Evolutionary conservation across 2,113 vertebrate species (phyloP).

Genomic region (Stigmatopora nigra): DNA sequence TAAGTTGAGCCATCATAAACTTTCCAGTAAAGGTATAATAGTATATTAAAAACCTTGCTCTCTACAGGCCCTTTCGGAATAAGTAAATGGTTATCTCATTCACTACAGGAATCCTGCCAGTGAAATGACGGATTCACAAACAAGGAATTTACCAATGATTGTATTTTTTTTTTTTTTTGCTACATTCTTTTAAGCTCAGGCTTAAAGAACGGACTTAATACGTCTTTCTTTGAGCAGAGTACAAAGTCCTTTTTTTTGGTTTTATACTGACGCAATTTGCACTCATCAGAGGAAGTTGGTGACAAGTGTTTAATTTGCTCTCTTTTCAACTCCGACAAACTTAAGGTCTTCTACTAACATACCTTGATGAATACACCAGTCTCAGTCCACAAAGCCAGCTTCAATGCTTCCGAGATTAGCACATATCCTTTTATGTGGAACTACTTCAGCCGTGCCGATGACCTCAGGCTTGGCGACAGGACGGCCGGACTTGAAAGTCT

Average conservation of each 20-base stretch:
- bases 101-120: background rate
- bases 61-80: too few species aligned
- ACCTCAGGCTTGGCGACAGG: conserved; percentile 63
- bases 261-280: conserved; percentile 54
- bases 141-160: background rate
- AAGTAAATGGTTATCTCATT: too few species aligned
- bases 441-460: conserved; percentile 27
- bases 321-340: conserved; percentile 57
- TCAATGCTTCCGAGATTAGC: conserved; percentile 63
- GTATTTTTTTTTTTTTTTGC: background rate
- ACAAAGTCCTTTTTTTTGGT: conserved; percentile 13
- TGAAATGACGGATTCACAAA: background rate
- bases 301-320: conserved; percentile 64
- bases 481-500: conserved; percentile 55
- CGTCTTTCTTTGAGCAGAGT: conserved; percentile 20
- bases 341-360: conserved; percentile 57
- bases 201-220: conserved; percentile 23
- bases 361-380: conserved; percentile 60
- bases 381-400: conserved; percentile 61
- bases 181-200: background rate
- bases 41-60: too few species aligned
- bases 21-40: too few species aligned
- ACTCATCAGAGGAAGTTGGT: conserved; percentile 57
- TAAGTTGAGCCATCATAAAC: background rate
- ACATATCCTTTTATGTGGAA: conserved; percentile 38